These are phyloP conservation scores for Erpetoichthys calabaricus DNA, from an alignment of 2,797 vertebrate species.

Conservation along the genomic window DNA sequence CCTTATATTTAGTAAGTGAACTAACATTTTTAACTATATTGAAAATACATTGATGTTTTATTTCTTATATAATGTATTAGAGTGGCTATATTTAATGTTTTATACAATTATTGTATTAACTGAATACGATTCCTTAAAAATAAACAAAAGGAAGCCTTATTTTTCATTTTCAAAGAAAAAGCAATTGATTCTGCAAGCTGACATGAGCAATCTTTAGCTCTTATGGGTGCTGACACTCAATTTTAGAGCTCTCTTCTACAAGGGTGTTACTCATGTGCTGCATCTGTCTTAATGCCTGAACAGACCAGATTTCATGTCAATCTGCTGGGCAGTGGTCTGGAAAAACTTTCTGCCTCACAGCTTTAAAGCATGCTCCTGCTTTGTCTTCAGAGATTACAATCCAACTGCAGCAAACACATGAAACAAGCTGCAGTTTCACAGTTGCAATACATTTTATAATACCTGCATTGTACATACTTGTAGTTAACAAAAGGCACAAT, in stretches of 20 bases:
- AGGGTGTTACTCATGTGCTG: neutral
- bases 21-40: too few relatives aligned
- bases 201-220: neutral
- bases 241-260: neutral
- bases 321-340: constrained; percentile 15
- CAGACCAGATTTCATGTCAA: constrained; percentile 5
- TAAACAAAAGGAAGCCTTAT: neutral
- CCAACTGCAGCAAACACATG: constrained; percentile 1
- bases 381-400: constrained; percentile 14
- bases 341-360: constrained; percentile 20
- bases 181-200: neutral
- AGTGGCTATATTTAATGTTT: too few relatives aligned
- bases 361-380: constrained; percentile 12
- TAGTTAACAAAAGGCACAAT: too few relatives aligned
- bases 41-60: too few relatives aligned
- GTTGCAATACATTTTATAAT: too few relatives aligned
- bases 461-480: too few relatives aligned
- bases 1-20: too few relatives aligned
- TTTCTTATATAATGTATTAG: too few relatives aligned
- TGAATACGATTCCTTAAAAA: too few relatives aligned
- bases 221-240: neutral
- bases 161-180: neutral
- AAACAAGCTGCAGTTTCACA: too few relatives aligned
- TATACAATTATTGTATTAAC: too few relatives aligned
- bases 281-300: neutral